Conservation (phyloP, 2,797 vertebrate genomes). For the Enoplosus armatus region DNA sequence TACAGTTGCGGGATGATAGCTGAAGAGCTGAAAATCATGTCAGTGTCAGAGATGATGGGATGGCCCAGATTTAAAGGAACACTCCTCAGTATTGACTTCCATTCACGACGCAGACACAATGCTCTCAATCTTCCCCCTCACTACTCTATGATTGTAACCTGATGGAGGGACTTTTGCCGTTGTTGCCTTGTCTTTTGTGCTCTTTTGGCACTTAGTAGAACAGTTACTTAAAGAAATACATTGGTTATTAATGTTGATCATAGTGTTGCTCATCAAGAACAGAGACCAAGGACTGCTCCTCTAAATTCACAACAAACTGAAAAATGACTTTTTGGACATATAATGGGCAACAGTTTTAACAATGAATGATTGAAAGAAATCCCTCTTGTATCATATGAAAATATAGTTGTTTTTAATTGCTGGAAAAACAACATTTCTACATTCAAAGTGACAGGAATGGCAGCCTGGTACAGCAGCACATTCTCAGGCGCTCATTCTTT, state of each 20-base stretch:
- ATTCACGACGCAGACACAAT: slow-evolving; percentile 54
- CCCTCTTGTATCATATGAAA: not conserved
- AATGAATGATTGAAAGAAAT: not conserved
- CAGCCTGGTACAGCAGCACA: not conserved
- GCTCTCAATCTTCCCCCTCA: slow-evolving; percentile 56
- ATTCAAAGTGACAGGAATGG: not conserved
- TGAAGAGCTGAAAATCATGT: slow-evolving; percentile 68
- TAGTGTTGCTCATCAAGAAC: slow-evolving; percentile 2
- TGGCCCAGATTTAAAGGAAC: slow-evolving; percentile 63
- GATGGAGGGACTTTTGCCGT: slow-evolving; percentile 19
- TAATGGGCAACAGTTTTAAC: not conserved
- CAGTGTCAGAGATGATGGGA: slow-evolving; percentile 63
- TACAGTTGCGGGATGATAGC: slow-evolving; percentile 65
- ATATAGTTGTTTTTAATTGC: not conserved
- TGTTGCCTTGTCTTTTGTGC: slow-evolving; percentile 23
- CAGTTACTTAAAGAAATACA: not conserved
- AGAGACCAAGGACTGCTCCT: not conserved
- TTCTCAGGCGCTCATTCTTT: not conserved
- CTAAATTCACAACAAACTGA: not conserved
- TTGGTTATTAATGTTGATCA: slow-evolving; percentile 1
- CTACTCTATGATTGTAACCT: slow-evolving; percentile 26
- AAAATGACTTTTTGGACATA: not conserved
- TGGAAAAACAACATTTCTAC: not conserved
- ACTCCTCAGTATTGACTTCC: slow-evolving; percentile 71
- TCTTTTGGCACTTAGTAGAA: not conserved